Conservation (phyloP, 1,140 invertebrate genomes). For the Zaprionus ornatus region DNA sequence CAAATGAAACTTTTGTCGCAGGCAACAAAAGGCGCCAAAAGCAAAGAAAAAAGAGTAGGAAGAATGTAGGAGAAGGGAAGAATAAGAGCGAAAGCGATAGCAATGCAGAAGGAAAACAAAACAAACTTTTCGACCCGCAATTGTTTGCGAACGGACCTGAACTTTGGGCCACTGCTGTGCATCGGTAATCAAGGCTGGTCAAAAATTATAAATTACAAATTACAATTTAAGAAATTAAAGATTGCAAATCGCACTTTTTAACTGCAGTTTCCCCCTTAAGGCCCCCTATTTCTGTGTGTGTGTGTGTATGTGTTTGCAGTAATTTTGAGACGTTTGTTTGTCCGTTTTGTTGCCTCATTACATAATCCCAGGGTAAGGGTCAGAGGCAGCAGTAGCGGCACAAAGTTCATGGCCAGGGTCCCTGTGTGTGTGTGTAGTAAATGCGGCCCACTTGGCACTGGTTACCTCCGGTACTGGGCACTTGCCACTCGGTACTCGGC, state of each 20-base stretch:
- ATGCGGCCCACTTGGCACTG: slow-evolving; percentile 53
- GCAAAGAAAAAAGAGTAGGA: neutral
- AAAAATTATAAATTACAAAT: slow-evolving; percentile 31
- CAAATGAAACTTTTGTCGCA: slow-evolving; percentile 62
- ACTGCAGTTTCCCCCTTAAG: neutral
- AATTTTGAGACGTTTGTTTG: slow-evolving; percentile 76
- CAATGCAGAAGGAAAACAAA: neutral
- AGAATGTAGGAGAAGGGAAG: neutral
- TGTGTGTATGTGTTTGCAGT: slow-evolving; percentile 52
- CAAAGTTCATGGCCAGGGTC: slow-evolving; percentile 75
- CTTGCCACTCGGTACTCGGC: slow-evolving; percentile 5
- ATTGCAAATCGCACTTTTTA: slow-evolving; percentile 16
- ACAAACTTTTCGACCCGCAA: slow-evolving; percentile 22
- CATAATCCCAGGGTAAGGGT: slow-evolving; percentile 26
- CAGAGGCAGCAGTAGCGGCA: slow-evolving; percentile 5
- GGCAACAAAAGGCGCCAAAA: slow-evolving; percentile 30
- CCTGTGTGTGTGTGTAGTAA: slow-evolving; percentile 46
- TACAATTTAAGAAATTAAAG: slow-evolving; percentile 24
- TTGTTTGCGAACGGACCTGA: slow-evolving; percentile 27
- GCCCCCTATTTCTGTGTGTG: slow-evolving; percentile 4
- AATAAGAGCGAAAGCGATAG: neutral
- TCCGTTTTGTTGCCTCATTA: slow-evolving; percentile 54
- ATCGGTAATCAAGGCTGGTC: slow-evolving; percentile 39
- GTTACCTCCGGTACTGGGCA: neutral
- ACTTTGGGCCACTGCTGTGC: slow-evolving; percentile 29